A percentile compares a stretch with the other conserved stretches of the same genome.
Evolutionary conservation across 2,113 vertebrate species (phyloP).

Genomic region (Pandion haliaetus): DNA sequence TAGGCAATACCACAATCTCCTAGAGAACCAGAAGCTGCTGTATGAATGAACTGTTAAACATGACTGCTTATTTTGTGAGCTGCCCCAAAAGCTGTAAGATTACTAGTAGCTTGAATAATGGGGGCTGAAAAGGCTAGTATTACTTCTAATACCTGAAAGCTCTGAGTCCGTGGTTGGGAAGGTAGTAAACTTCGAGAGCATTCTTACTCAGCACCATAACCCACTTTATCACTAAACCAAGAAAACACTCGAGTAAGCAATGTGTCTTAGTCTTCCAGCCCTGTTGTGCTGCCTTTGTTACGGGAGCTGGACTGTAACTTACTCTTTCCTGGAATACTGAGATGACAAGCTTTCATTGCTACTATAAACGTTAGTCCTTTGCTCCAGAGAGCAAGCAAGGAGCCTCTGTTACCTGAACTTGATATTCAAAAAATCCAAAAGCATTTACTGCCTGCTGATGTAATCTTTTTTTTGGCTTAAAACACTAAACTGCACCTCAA

Average conservation of each 20-base stretch:
- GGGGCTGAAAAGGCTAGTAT: not conserved
- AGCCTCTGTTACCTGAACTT: not conserved
- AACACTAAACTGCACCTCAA: not conserved
- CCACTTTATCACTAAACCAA: not conserved
- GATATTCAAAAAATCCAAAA: not conserved
- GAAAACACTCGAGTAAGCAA: not conserved
- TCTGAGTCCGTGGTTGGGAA: not conserved
- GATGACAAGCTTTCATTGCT: not conserved
- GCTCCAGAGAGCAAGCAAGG: not conserved
- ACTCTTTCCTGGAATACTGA: not conserved
- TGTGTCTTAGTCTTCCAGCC: not conserved
- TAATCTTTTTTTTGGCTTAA: not conserved
- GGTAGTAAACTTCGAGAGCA: not conserved
- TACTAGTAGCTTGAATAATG: not conserved
- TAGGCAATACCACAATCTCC: not conserved
- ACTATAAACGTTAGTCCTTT: not conserved
- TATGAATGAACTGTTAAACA: not conserved
- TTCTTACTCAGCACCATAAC: not conserved
- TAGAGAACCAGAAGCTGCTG: not conserved
- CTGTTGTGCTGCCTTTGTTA: not conserved
- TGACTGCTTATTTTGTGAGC: not conserved
- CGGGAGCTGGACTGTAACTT: not conserved
- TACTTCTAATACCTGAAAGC: not conserved
- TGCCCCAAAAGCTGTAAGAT: not conserved
- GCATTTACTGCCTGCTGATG: not conserved